Conservation (phyloP, 2,113 vertebrate genomes). For the Nothocercus nigrocapillus region DNA sequence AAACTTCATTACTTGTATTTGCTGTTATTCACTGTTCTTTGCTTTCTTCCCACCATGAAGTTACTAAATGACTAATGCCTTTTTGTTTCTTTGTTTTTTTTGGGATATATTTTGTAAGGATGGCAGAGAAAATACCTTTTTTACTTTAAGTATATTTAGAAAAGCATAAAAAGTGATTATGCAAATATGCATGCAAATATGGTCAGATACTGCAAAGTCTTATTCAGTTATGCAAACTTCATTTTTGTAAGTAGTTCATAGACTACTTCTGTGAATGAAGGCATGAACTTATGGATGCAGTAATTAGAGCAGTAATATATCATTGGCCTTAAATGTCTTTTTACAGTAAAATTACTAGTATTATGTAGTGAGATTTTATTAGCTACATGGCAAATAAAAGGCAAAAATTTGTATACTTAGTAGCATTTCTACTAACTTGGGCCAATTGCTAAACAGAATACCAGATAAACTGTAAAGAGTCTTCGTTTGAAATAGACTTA, state of each 20-base stretch:
- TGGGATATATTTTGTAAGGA: neutral
- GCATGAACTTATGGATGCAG: neutral
- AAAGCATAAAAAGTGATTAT: too few relatives aligned
- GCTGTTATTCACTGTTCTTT: neutral
- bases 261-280: neutral
- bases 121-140: neutral
- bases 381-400: neutral
- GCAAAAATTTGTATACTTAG: neutral
- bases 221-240: neutral
- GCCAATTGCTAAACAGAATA: neutral
- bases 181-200: neutral
- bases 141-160: neutral
- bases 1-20: rapidly evolving
- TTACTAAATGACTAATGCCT: neutral
- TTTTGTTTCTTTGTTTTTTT: neutral
- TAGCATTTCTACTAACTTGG: neutral
- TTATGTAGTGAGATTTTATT: neutral
- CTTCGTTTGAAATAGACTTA: neutral
- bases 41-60: neutral
- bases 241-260: neutral
- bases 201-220: neutral
- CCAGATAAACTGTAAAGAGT: neutral
- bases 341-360: neutral
- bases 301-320: neutral
- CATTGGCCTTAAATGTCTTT: rapidly evolving